Evolutionary conservation across 2,888 invertebrate genomes (phyloP).

Genomic region (Eueremaeus valkanovi): DNA sequence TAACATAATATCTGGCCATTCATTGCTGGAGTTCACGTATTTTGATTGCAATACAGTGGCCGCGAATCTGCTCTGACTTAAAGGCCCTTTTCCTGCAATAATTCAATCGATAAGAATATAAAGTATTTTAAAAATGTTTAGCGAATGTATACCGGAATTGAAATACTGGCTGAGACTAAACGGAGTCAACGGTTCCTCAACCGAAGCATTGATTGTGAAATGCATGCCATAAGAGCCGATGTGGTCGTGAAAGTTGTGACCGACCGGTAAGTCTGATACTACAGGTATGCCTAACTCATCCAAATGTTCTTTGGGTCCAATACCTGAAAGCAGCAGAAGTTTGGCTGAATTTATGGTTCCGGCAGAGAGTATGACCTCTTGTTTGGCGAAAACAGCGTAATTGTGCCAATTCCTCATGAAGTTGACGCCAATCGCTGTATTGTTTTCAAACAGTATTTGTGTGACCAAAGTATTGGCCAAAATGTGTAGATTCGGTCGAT

Average conservation of each 20-base stretch:
- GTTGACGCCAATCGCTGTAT: constrained; percentile 58
- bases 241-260: constrained; percentile 81
- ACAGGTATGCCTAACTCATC: constrained; percentile 57
- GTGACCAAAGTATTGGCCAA: constrained; percentile 77
- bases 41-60: too few species aligned
- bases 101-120: constrained; percentile 23
- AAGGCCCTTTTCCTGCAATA: neutral
- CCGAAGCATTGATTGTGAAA: constrained; percentile 72
- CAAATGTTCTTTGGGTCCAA: constrained; percentile 51
- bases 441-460: constrained; percentile 57
- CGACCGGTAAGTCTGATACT: constrained; percentile 73
- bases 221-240: constrained; percentile 79
- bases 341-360: constrained; percentile 51
- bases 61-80: too few species aligned
- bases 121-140: too few species aligned
- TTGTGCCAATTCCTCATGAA: constrained; percentile 11
- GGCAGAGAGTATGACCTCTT: constrained; percentile 38
- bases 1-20: constrained; percentile 28
- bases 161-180: too few species aligned
- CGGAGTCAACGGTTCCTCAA: too few species aligned
- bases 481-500: constrained; percentile 56
- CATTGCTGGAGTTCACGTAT: neutral
- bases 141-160: too few species aligned
- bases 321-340: constrained; percentile 48
- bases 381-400: constrained; percentile 49